Conservation (phyloP, 2,113 vertebrate genomes). For the Turnix velox region DNA sequence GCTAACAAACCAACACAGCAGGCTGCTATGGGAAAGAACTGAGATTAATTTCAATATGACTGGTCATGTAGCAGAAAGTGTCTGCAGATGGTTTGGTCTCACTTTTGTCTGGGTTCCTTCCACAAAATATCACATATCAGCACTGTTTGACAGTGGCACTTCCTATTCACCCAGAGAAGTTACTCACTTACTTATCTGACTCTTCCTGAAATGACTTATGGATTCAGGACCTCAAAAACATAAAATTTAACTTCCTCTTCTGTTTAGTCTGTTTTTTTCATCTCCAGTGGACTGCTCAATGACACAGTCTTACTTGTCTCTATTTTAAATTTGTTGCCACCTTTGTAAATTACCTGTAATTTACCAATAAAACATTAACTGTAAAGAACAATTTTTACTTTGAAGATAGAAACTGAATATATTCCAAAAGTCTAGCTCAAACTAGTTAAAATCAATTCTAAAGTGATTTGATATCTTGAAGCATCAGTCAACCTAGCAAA, state of each 20-base stretch:
- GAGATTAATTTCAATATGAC: background rate
- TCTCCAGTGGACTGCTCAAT: background rate
- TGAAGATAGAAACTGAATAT: background rate
- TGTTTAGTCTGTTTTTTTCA: background rate
- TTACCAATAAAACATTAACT: background rate
- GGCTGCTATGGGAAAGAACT: constrained; percentile 29
- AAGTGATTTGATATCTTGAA: background rate
- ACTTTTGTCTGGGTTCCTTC: background rate
- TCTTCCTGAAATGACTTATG: background rate
- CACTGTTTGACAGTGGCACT: background rate
- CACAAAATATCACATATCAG: background rate
- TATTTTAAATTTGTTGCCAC: background rate
- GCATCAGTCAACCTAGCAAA: background rate
- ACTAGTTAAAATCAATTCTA: background rate
- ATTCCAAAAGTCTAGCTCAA: background rate
- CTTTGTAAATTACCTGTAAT: background rate
- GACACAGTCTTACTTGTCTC: background rate
- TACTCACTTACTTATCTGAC: background rate
- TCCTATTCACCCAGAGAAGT: background rate
- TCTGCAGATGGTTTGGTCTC: constrained; percentile 17
- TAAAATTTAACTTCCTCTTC: background rate
- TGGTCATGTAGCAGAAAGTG: background rate
- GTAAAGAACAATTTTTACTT: background rate
- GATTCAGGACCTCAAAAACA: background rate
- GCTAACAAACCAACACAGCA: constrained; percentile 40